Base-by-base conservation (phyloP, 2,888 invertebrate genomes). In the Halictus ligatus region DNA sequence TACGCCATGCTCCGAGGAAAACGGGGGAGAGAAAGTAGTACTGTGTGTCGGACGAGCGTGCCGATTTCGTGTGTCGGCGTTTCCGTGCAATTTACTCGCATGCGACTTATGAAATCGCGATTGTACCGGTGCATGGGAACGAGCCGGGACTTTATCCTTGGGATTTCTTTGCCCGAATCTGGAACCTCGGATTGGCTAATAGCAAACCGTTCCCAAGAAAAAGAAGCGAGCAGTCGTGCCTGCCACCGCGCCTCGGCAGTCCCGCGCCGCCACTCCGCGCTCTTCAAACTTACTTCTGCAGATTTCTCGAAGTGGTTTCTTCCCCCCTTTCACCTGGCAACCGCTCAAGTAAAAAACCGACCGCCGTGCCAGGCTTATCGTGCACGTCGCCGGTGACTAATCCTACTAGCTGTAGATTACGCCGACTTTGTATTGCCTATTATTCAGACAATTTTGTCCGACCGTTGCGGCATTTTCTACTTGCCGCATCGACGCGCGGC, bases 71-170 rank as follows among this genome's bases (percentile, higher is more conserved):
- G 85, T 85, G 83, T 85, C 88, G 88, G 73, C 84, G 82, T 82
- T 86, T 77, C 84, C 79, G 76, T 79, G 88, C 88, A 84, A 89
- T 88, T 88, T 86, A 84, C 86, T 86, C 81, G 82, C 78, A 73
- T 78, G 81, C 86, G 83, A 88, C 88, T 88, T 86, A 83, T 78
- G 83, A 88, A 89, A 89, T 88, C 81, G 81, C 48, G 50, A 71
- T 64, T 75, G 69, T 72, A 75, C 40, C 71, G n/a, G n/a, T 71
- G 29, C 48, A 29, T n/a, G 25, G 60, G 29, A n/a, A 60, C 74
- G 74, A 67, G 8, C 67, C 25, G 50, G 60, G 67, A 43, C 50
- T 83, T 84, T 75, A 85, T 76, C 54, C 43, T 67, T 58, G 73
- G 69, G 73, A 85, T 84, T 83, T 82, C 78, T 71, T 75, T 43